Base-by-base conservation (phyloP, 2,888 invertebrate species). In the Macrosoma leucophasiata region DNA sequence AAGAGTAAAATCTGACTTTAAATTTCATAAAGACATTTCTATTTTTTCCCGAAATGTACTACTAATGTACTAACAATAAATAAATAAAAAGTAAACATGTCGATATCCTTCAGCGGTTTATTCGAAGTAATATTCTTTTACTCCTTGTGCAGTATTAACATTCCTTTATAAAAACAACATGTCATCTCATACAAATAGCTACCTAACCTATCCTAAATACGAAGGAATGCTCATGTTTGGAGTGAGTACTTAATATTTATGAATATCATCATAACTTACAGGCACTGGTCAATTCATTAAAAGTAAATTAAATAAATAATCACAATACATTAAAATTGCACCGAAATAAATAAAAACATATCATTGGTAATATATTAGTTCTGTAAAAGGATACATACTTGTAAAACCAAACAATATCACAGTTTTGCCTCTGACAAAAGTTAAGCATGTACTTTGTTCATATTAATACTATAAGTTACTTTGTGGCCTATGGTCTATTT, bases 251-350 rank as follows among this genome's bases (percentile, higher is more conserved):
- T 62, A 60, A 35, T 46, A 45, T 41, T 55, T 56, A 71, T 77
- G 82, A 82, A 82, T 84, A 82, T 82, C 62, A 66, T 77, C 62
- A 60, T 46, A 52, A 66, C 82, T 81, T 79, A 71, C 82, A 84
- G 82, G 82, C 78, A 82, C 82, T 82, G 82, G 68, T 66, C 36
- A 19, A 29, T 17, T 26, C 36, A 34, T 44, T 36, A 43, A 40
- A 41, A 52, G 45, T 41, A 51, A 50, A 36, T 29, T 29, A 34
- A 34, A 37, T 29, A 24, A 15, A 20, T 10, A 40, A 41, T 37
- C 27, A 34, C 36, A 43, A 21, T 47, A 48, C 43, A 58, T 48
- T 34, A 26, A 36, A 21, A 39, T 36, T 39, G 36, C 32, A 32
- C 27, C 29, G 22, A 42, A 38, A 26, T 35, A 22, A 38, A 29